These are phyloP conservation scores for Limonius californicus DNA, from an alignment of 1,140 invertebrate genomes.

Conservation along the genomic window DNA sequence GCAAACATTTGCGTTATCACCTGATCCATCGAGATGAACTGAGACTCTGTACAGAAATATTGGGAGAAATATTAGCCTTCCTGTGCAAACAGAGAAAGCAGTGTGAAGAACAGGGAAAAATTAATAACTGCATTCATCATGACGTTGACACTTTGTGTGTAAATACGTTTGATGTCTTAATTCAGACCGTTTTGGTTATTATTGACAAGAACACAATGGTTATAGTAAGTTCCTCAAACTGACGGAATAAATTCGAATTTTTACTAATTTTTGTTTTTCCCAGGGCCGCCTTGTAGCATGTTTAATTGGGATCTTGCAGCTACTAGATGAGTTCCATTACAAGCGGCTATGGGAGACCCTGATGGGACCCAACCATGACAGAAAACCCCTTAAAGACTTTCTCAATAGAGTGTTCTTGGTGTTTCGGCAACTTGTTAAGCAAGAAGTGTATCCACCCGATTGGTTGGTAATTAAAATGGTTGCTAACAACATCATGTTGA, in stretches of 20 bases:
- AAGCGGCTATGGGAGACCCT: conserved; percentile 82
- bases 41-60: conserved; percentile 79
- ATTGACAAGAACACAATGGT: conserved; percentile 64
- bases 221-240: conserved; percentile 51
- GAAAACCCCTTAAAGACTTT: conserved; percentile 83
- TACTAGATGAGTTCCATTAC: conserved; percentile 85
- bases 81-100: conserved; percentile 65
- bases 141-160: conserved; percentile 81
- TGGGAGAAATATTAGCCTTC: conserved; percentile 80
- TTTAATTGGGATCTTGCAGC: conserved; percentile 76
- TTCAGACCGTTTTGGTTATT: conserved; percentile 78
- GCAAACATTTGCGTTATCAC: conserved; percentile 80
- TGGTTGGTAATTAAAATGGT: conserved; percentile 93
- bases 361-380: conserved; percentile 53
- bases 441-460: conserved; percentile 84
- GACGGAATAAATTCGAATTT: not conserved
- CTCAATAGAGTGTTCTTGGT: conserved; percentile 85
- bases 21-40: conserved; percentile 77
- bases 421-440: conserved; percentile 76
- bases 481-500: conserved; percentile 83
- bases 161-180: conserved; percentile 75
- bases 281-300: conserved; percentile 82
- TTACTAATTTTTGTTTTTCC: conserved; percentile 29
- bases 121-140: conserved; percentile 73
- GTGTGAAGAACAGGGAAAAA: conserved; percentile 57